These are phyloP conservation scores for Phymatocera aterrima DNA, from an alignment of 2,888 invertebrate species.

Conservation along the genomic window DNA sequence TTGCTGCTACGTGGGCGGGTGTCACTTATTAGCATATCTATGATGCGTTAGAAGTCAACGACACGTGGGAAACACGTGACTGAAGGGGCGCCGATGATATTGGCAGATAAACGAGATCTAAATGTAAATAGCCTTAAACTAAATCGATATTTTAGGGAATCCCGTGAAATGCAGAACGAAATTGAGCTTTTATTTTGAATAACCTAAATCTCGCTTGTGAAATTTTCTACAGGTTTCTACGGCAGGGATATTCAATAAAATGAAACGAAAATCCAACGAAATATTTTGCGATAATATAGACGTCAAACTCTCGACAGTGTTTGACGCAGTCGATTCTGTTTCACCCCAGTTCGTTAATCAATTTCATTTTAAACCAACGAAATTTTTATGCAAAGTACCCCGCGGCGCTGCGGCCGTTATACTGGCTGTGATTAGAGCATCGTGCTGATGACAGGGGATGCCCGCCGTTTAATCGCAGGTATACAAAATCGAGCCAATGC, in stretches of 20 bases:
- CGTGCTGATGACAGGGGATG: slow-evolving; percentile 70
- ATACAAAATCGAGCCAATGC: slow-evolving; percentile 62
- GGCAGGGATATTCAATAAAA: no score
- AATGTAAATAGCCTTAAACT: background rate
- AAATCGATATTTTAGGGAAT: background rate
- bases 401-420: background rate
- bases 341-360: slow-evolving; percentile 30
- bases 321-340: background rate
- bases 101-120: background rate
- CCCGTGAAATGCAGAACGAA: background rate
- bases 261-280: no score
- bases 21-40: slow-evolving; percentile 36
- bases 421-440: slow-evolving; percentile 52
- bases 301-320: background rate
- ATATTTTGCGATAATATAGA: background rate
- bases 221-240: no score
- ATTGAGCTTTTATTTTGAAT: background rate
- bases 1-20: background rate
- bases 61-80: slow-evolving; percentile 25
- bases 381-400: slow-evolving; percentile 32
- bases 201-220: background rate
- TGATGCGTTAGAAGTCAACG: slow-evolving; percentile 28
- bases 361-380: slow-evolving; percentile 28
- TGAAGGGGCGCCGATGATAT: slow-evolving; percentile 10
- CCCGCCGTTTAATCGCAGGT: slow-evolving; percentile 70